Percentiles rank a stretch among this genome's conserved stretches.
Conservation (phyloP, 2,888 invertebrate species). For the Ornithoptera priamus region DNA sequence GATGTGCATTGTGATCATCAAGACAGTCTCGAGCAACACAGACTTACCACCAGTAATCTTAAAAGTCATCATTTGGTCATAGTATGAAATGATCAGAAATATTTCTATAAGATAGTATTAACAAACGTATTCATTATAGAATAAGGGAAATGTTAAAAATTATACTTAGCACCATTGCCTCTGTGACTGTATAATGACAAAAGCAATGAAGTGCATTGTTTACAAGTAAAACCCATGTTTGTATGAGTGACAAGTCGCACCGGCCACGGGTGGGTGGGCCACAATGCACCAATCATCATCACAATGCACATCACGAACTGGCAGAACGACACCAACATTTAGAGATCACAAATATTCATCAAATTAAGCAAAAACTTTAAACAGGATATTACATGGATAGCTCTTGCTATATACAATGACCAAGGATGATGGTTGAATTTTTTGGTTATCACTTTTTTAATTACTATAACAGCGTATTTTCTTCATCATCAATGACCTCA, state of each 20-base stretch:
- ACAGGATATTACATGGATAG: not conserved
- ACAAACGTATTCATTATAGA: too few species aligned
- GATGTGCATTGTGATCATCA: constrained; percentile 45
- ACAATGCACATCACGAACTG: constrained; percentile 53
- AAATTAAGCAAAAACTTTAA: constrained; percentile 9
- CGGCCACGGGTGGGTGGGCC: constrained; percentile 53
- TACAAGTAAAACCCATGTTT: constrained; percentile 67
- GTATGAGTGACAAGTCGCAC: constrained; percentile 54
- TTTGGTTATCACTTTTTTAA: too few species aligned
- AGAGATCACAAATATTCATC: constrained; percentile 21
- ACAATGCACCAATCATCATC: constrained; percentile 52
- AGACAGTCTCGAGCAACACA: too few species aligned
- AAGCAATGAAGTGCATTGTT: constrained; percentile 58
- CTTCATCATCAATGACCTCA: too few species aligned
- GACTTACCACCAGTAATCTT: too few species aligned
- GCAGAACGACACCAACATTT: constrained; percentile 43
- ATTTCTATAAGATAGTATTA: too few species aligned
- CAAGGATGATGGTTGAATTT: too few species aligned
- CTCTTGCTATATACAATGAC: too few species aligned
- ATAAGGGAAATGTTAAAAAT: constrained; percentile 18
- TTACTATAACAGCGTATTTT: too few species aligned
- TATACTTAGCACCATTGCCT: constrained; percentile 34
- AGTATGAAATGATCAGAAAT: too few species aligned
- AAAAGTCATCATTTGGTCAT: too few species aligned
- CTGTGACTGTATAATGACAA: constrained; percentile 41